phyloP scores from a whole-genome alignment of 2,888 invertebrate genomes.

The Drosophila flavopinicola region DNA sequence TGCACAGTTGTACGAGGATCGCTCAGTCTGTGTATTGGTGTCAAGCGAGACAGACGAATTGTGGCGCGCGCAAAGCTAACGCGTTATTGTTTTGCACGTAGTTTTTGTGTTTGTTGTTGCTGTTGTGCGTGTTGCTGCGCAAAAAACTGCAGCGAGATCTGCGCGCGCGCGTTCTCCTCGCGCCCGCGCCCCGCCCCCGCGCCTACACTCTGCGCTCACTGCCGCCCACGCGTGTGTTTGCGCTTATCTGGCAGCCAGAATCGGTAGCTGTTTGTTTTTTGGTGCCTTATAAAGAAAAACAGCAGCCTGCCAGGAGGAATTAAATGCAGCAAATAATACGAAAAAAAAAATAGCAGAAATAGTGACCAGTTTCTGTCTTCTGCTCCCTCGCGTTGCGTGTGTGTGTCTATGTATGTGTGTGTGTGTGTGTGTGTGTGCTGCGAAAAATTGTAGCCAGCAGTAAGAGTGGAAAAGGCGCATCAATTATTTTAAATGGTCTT shows the following conservation, averaged over 20 bases:
- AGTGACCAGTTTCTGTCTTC: constrained; percentile 25
- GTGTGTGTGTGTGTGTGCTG: constrained; percentile 21
- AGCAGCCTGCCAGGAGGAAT: constrained; percentile 59
- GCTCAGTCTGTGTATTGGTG: constrained; percentile 61
- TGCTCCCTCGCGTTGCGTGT: constrained; percentile 5
- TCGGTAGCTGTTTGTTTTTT: constrained; percentile 52
- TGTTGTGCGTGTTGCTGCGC: constrained; percentile 29
- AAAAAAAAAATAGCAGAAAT: constrained; percentile 33
- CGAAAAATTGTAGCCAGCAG: constrained; percentile 36
- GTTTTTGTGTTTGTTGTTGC: constrained; percentile 4
- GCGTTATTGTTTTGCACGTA: no score
- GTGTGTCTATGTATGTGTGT: constrained; percentile 9
- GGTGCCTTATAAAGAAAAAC: constrained; percentile 56
- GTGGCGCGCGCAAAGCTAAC: constrained; percentile 30
- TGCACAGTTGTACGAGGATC: constrained; percentile 41
- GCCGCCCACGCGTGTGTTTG: constrained; percentile 45
- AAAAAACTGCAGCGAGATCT: constrained; percentile 39
- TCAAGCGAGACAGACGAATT: constrained; percentile 52
- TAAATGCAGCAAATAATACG: constrained; percentile 30
- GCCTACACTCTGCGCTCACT: no score
- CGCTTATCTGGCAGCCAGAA: constrained; percentile 55
- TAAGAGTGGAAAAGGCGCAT: constrained; percentile 62
- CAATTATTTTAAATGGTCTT: constrained; percentile 67
- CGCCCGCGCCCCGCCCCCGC: background rate
- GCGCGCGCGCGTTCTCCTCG: constrained; percentile 1